Evolutionary conservation across 2,888 invertebrate species (phyloP).

Genomic region (Yponomeuta malinellus): DNA sequence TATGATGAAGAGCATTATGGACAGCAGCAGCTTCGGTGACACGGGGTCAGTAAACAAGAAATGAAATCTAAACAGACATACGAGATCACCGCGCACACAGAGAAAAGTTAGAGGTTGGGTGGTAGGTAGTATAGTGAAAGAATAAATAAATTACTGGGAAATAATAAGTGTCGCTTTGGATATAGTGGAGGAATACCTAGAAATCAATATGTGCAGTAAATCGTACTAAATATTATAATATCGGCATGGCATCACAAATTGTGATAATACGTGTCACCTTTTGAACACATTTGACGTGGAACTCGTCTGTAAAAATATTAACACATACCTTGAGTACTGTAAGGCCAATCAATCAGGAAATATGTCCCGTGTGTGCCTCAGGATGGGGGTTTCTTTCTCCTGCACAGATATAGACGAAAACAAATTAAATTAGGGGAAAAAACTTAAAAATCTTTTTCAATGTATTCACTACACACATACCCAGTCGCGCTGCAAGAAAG

Average conservation of each 20-base stretch:
- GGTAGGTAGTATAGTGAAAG: not conserved
- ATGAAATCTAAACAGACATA: not conserved
- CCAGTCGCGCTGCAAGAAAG: constrained; percentile 60
- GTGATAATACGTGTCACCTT: constrained; percentile 69
- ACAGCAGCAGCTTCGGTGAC: not conserved
- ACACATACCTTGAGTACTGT: constrained; percentile 68
- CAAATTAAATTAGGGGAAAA: constrained; percentile 32
- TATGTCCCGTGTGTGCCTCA: constrained; percentile 61
- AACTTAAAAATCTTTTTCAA: constrained; percentile 29
- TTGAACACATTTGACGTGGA: constrained; percentile 74
- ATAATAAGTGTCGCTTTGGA: not conserved
- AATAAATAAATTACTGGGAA: not conserved
- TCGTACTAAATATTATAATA: constrained; percentile 18
- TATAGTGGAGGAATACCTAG: not conserved
- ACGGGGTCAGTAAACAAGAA: not conserved
- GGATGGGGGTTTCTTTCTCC: constrained; percentile 59
- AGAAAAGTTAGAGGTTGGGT: not conserved
- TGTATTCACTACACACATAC: constrained; percentile 53
- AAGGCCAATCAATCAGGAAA: constrained; percentile 63
- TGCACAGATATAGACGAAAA: constrained; percentile 43
- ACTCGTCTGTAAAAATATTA: constrained; percentile 51
- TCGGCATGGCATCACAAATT: constrained; percentile 44
- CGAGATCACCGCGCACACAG: not conserved
- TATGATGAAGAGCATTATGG: not conserved
- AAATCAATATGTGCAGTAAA: constrained; percentile 6